Evolutionary conservation across 2,888 invertebrate species (phyloP).

Genomic region (Pyrrhia umbra): DNA sequence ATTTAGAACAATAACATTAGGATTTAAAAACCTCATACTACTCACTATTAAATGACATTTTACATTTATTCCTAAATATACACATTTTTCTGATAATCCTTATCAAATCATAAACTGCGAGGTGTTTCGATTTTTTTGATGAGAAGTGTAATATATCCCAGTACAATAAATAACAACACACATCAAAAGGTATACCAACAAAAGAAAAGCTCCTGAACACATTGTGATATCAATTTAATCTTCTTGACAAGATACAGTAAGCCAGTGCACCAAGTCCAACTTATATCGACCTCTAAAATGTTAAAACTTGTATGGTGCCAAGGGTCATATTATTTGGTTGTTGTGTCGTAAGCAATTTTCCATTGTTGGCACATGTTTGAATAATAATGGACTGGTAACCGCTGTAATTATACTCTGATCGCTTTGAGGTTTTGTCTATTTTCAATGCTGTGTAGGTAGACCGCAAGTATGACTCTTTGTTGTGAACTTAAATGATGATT

Average conservation of each 20-base stretch:
- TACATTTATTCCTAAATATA: too few relatives aligned
- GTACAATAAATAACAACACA: neutral
- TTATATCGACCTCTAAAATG: slow-evolving; percentile 8
- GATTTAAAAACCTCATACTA: too few relatives aligned
- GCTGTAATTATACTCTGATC: slow-evolving; percentile 33
- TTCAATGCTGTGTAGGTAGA: slow-evolving; percentile 8
- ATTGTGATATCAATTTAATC: slow-evolving; percentile 44
- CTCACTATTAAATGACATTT: too few relatives aligned
- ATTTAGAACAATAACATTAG: too few relatives aligned
- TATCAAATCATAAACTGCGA: too few relatives aligned
- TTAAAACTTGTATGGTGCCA: neutral
- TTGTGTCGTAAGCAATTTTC: slow-evolving; percentile 34
- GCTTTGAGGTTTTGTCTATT: slow-evolving; percentile 12
- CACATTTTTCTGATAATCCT: too few relatives aligned
- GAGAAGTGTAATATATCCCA: too few relatives aligned
- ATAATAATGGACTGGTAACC: slow-evolving; percentile 32
- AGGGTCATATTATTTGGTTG: slow-evolving; percentile 10
- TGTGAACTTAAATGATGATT: neutral
- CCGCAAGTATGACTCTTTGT: neutral
- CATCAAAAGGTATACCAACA: neutral
- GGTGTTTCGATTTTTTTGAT: too few relatives aligned
- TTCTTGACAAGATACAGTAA: slow-evolving; percentile 19
- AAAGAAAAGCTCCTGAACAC: slow-evolving; percentile 17
- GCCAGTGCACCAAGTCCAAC: neutral
- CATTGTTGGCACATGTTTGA: slow-evolving; percentile 25